Evolutionary conservation across 2,888 invertebrate genomes (phyloP).

Genomic region (Parthenolecanium corni): DNA sequence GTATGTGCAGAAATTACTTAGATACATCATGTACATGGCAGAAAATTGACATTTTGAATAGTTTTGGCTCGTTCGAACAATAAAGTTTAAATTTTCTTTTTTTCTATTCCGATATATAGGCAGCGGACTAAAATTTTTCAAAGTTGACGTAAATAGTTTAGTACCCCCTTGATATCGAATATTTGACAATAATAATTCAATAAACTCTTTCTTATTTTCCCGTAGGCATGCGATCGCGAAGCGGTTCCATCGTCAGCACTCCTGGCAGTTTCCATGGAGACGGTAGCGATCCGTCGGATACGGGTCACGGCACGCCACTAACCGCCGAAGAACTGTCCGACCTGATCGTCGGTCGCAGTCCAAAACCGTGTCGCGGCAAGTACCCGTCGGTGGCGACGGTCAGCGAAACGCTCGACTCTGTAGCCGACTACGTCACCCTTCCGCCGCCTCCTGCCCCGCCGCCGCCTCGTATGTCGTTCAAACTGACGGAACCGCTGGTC

Average conservation of each 20-base stretch:
- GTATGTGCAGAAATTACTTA: no score
- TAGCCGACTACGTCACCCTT: conserved; percentile 78
- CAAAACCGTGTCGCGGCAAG: conserved; percentile 42
- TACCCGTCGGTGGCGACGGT: conserved; percentile 68
- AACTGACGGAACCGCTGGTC: conserved; percentile 16
- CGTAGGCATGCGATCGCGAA: conserved; percentile 38
- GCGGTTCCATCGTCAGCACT: conserved; percentile 70
- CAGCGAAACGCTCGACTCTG: conserved; percentile 73
- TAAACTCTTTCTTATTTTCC: background rate
- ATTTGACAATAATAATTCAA: no score
- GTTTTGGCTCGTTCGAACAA: no score
- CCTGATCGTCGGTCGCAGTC: conserved; percentile 59
- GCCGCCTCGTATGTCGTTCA: background rate
- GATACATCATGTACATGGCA: no score
- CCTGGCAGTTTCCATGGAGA: conserved; percentile 71
- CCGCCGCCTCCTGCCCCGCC: conserved; percentile 35
- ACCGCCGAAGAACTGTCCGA: conserved; percentile 76
- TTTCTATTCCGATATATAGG: no score
- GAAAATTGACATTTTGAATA: no score
- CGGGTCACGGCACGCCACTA: conserved; percentile 54
- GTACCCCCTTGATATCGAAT: no score
- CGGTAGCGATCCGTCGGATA: conserved; percentile 77
- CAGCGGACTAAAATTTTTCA: no score
- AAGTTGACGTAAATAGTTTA: no score
- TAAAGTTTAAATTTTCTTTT: no score